Evolutionary conservation across 2,797 vertebrate species (phyloP).

Genomic region (Falco peregrinus): DNA sequence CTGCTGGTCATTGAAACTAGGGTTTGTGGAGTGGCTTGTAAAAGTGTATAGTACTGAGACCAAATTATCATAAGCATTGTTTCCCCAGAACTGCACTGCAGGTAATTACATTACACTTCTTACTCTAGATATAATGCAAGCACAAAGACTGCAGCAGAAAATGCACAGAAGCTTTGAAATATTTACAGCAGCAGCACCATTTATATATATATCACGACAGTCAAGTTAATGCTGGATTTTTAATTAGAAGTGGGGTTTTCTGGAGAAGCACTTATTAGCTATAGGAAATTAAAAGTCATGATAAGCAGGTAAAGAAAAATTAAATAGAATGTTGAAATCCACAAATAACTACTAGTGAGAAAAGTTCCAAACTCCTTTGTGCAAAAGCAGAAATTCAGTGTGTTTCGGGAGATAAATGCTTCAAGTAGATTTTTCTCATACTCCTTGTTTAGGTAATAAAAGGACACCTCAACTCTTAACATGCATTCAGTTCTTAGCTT

Average conservation of each 20-base stretch:
- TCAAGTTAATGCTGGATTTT: neutral
- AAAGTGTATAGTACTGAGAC: neutral
- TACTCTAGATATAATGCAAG: neutral
- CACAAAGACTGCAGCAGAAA: neutral
- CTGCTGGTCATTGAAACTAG: slow-evolving; percentile 4
- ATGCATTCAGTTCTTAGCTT: neutral
- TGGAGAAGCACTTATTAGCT: neutral
- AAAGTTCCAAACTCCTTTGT: neutral
- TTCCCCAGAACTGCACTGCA: neutral
- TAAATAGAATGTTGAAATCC: neutral
- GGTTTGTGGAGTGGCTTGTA: neutral
- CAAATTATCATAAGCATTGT: slow-evolving; percentile 20
- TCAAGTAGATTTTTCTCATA: neutral
- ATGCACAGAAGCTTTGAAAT: neutral
- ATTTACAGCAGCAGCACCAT: neutral
- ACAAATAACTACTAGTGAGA: neutral
- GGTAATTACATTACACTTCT: neutral
- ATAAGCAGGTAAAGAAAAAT: neutral
- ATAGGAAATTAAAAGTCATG: neutral
- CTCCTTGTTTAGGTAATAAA: neutral
- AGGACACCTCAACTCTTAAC: neutral
- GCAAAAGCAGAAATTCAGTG: neutral
- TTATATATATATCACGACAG: neutral
- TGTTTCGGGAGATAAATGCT: neutral
- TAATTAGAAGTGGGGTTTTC: neutral